Percentiles rank a stretch among this genome's conserved stretches.
phyloP scores from a whole-genome alignment of 64 coral and sea anemone species.

The Actinia tenebrosa region DNA sequence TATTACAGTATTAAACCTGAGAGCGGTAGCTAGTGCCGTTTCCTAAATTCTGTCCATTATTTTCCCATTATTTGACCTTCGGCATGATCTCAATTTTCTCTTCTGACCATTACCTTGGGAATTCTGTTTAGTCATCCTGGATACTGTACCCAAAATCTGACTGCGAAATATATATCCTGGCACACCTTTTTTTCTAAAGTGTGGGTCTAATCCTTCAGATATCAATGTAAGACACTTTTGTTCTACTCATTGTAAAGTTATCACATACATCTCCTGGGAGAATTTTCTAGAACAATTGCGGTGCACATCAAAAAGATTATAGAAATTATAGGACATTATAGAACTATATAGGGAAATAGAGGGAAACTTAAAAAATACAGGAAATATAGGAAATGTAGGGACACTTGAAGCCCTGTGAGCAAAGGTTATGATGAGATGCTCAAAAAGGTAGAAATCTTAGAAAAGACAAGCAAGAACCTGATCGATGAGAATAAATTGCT shows the following conservation, averaged over 20 bases:
- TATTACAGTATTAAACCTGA: conserved; percentile 45
- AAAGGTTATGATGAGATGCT: conserved; percentile 30
- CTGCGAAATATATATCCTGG: conserved; percentile 6
- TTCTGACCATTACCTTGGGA: conserved; percentile 55
- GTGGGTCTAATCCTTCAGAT: conserved; percentile 41
- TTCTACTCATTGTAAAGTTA: conserved; percentile 38
- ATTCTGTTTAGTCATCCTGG: conserved; percentile 57
- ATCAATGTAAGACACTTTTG: conserved; percentile 34
- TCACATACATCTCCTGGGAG: conserved; percentile 47
- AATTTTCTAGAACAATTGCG: conserved; percentile 51
- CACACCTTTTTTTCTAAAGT: conserved; percentile 8
- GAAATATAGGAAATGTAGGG: conserved; percentile 68
- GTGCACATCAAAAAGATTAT: too few relatives aligned
- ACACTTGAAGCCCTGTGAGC: conserved; percentile 34
- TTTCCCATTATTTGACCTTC: conserved; percentile 25
- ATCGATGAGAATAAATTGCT: conserved; percentile 9
- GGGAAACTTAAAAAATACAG: too few relatives aligned
- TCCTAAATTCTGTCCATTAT: conserved; percentile 46
- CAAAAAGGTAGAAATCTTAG: conserved; percentile 13
- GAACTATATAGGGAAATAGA: too few relatives aligned
- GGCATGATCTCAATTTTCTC: conserved; percentile 58
- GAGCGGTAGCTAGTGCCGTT: conserved; percentile 33
- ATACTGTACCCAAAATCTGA: conserved; percentile 26
- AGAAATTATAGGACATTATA: too few relatives aligned
- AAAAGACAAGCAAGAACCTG: conserved; percentile 32